Evolutionary conservation across 1,140 invertebrate genomes (phyloP).

Genomic region (Drosophila gunungcola): DNA sequence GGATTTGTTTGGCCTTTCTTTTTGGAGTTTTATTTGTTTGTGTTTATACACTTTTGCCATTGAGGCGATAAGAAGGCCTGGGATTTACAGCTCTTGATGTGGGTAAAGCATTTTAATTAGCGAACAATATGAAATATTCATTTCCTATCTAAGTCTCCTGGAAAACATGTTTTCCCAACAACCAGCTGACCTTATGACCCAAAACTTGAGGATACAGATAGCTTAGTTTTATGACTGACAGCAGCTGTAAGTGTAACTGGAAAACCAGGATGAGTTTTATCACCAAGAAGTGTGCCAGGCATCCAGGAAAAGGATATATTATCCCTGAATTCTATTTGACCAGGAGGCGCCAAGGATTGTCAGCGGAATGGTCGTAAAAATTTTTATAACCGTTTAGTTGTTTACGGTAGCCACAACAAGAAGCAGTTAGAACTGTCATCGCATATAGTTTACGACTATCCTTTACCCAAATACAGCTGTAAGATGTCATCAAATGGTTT

Average conservation of each 20-base stretch:
- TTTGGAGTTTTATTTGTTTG: constrained; percentile 60
- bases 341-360: constrained; percentile 43
- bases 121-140: constrained; percentile 63
- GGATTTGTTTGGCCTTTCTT: constrained; percentile 47
- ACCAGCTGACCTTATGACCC: constrained; percentile 46
- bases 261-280: constrained; percentile 53
- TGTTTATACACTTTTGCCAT: constrained; percentile 59
- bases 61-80: constrained; percentile 53
- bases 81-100: constrained; percentile 72
- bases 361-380: constrained; percentile 27
- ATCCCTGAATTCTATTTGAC: constrained; percentile 30
- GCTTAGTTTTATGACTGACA: constrained; percentile 53
- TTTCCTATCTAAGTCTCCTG: constrained; percentile 8
- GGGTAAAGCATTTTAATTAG: constrained; percentile 84
- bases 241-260: constrained; percentile 34
- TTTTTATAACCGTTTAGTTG: constrained; percentile 48
- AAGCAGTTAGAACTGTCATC: constrained; percentile 35
- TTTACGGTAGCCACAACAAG: constrained; percentile 54
- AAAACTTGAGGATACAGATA: constrained; percentile 47
- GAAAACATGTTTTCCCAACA: constrained; percentile 15
- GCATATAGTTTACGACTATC: constrained; percentile 31
- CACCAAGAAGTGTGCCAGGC: constrained; percentile 65
- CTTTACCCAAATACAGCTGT: constrained; percentile 52
- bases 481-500: neutral
- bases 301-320: constrained; percentile 18